Percentiles rank a stretch among this genome's conserved stretches.
Evolutionary conservation across 1,140 invertebrate species (phyloP).

Genomic region (Pollicipes pollicipes): DNA sequence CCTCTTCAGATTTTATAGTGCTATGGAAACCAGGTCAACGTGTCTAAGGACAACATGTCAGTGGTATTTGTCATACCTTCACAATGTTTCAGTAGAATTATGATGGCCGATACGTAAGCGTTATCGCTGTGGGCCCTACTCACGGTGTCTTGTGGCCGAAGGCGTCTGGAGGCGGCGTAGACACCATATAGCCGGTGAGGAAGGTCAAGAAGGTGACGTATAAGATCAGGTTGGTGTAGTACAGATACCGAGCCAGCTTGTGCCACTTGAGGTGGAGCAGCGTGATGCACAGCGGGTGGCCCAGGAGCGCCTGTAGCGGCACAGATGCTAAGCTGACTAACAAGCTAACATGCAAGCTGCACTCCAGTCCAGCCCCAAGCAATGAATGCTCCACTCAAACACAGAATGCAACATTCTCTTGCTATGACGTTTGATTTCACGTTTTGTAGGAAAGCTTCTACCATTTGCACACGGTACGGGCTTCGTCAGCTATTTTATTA

Average conservation of each 20-base stretch:
- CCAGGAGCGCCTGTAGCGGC: constrained; percentile 27
- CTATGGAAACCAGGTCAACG: no score
- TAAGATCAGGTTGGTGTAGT: constrained; percentile 32
- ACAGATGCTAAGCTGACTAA: constrained; percentile 3
- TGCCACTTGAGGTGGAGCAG: constrained; percentile 34
- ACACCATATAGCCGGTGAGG: constrained; percentile 30
- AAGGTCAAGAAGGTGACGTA: constrained; percentile 31
- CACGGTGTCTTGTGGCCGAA: background rate
- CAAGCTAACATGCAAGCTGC: constrained; percentile 4
- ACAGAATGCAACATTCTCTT: background rate
- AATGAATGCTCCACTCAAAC: constrained; percentile 3
- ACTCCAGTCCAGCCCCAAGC: background rate
- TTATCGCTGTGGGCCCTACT: no score
- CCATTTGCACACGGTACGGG: no score
- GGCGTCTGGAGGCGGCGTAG: constrained; percentile 23
- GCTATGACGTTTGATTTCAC: no score
- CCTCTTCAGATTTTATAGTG: no score
- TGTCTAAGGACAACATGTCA: no score
- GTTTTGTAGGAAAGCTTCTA: no score
- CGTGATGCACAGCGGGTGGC: constrained; percentile 31
- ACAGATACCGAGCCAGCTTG: constrained; percentile 29
- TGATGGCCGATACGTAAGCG: no score
- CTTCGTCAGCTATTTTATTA: no score
- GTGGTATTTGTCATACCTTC: no score
- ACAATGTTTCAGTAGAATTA: no score